Percentiles rank a stretch among this genome's conserved stretches.
These are phyloP conservation scores for Ornithoptera alexandrae DNA, from an alignment of 2,888 invertebrate genomes.

Conservation along the genomic window DNA sequence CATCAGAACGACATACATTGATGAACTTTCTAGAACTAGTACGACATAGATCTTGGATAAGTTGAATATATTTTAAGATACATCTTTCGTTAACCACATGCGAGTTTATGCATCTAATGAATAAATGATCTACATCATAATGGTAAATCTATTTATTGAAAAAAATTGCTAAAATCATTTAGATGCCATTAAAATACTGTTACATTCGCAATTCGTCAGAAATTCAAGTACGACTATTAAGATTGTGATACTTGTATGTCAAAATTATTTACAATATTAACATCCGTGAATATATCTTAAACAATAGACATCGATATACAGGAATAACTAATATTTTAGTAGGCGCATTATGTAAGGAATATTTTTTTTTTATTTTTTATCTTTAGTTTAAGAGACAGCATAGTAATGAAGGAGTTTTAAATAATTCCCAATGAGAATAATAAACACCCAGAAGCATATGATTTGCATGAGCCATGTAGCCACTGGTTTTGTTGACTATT, in stretches of 20 bases:
- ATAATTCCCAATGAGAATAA: no score
- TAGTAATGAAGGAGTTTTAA: no score
- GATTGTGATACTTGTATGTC: background rate
- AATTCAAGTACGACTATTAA: slow-evolving; percentile 8
- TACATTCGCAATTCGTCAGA: slow-evolving; percentile 3
- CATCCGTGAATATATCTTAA: background rate
- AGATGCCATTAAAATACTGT: slow-evolving; percentile 11
- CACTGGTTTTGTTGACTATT: background rate
- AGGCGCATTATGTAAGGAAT: background rate
- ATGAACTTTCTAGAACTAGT: slow-evolving; percentile 9
- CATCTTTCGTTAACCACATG: slow-evolving; percentile 12
- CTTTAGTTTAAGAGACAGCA: no score
- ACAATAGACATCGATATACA: background rate
- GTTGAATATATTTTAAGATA: slow-evolving; percentile 13
- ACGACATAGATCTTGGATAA: slow-evolving; percentile 9
- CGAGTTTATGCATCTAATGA: slow-evolving; percentile 1
- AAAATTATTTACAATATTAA: slow-evolving; percentile 9
- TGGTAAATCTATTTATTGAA: slow-evolving; percentile 1
- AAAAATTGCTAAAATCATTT: background rate
- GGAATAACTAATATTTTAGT: background rate
- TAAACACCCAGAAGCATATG: no score
- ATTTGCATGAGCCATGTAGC: no score
- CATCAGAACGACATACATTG: slow-evolving; percentile 9
- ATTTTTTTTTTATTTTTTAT: no score
- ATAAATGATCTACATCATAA: slow-evolving; percentile 12